Percentiles rank a stretch among this genome's conserved stretches.
phyloP scores from a whole-genome alignment of 2,797 vertebrate genomes.

The Thripadectes ignobilis region DNA sequence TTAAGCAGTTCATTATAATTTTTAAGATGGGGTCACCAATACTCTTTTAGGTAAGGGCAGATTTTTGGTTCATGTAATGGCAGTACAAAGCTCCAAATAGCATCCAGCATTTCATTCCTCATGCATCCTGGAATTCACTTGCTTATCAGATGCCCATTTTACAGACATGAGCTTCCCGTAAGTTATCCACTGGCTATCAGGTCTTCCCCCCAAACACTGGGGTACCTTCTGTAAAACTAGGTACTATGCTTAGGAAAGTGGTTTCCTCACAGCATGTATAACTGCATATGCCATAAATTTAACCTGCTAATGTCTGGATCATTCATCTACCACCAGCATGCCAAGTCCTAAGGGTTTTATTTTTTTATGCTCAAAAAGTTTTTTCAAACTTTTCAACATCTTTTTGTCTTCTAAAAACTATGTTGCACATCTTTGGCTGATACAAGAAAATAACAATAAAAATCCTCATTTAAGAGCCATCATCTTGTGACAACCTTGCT shows the following conservation, averaged over 20 bases:
- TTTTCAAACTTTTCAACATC: neutral
- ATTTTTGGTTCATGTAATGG: neutral
- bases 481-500: neutral
- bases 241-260: neutral
- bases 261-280: neutral
- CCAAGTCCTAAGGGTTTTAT: neutral
- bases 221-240: neutral
- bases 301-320: neutral
- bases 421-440: neutral
- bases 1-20: neutral
- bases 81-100: fast-evolving
- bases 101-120: neutral
- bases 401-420: neutral
- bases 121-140: neutral
- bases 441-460: neutral
- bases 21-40: neutral
- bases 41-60: neutral
- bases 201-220: neutral
- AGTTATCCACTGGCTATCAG: neutral
- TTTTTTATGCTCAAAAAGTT: neutral
- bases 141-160: neutral
- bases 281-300: neutral
- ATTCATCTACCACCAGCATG: neutral
- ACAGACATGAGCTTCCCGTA: neutral
- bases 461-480: neutral